Evolutionary conservation across 2,888 invertebrate species (phyloP).

Genomic region (Tupiocoris notatus): DNA sequence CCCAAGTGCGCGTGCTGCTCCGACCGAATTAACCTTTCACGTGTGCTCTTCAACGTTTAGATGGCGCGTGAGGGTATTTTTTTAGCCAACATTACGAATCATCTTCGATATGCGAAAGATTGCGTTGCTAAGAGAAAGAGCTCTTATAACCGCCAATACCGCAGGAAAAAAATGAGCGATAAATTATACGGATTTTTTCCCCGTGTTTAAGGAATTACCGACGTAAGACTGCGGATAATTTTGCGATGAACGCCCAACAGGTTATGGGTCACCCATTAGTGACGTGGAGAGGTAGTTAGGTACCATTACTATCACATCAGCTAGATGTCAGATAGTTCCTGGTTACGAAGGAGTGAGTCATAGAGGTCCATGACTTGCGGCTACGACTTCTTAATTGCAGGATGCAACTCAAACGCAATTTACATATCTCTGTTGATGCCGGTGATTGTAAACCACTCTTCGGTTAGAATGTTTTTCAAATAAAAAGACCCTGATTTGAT

Average conservation of each 20-base stretch:
- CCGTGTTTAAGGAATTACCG: background rate
- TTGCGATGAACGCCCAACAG: background rate
- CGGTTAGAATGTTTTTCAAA: too few relatives aligned
- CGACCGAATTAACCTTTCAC: slow-evolving; percentile 37
- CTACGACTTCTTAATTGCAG: too few relatives aligned
- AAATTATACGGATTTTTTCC: background rate
- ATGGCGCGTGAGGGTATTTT: slow-evolving; percentile 12
- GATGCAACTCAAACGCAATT: too few relatives aligned
- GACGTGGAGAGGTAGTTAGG: background rate
- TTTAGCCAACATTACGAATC: background rate
- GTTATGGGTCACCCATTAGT: background rate
- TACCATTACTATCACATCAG: background rate
- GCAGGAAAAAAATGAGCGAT: too few relatives aligned
- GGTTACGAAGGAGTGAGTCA: too few relatives aligned
- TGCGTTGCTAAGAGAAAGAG: too few relatives aligned
- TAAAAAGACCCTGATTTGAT: too few relatives aligned
- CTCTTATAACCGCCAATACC: too few relatives aligned
- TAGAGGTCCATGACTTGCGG: too few relatives aligned
- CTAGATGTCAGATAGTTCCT: too few relatives aligned
- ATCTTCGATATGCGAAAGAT: background rate
- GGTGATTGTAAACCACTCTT: too few relatives aligned
- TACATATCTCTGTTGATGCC: too few relatives aligned
- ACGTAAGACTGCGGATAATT: background rate
- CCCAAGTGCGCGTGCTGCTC: slow-evolving; percentile 20
- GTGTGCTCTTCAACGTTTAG: slow-evolving; percentile 17